Base-by-base conservation (phyloP, 2,113 vertebrate genomes). In the Zosterops lateralis region DNA sequence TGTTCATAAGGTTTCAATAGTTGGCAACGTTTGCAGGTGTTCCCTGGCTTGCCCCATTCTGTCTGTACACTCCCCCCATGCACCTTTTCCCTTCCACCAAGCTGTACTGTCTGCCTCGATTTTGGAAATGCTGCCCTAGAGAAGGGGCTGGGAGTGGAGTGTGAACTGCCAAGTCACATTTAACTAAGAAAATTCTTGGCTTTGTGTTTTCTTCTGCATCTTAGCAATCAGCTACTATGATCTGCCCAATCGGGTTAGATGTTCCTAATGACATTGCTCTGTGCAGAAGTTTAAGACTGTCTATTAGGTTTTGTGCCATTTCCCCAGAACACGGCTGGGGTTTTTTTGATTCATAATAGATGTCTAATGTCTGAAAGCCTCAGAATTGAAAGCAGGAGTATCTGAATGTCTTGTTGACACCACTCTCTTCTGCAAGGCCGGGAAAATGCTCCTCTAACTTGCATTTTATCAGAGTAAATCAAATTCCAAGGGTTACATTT, bases 251-350 rank as follows among this genome's bases (percentile, higher is more conserved):
- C 71, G 64, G 61, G 54, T 66, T 71, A 47, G 22, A 44, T 91
- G 54, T 10, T 91, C 31, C 81, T 79, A 77, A 66, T 85, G 85
- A 20, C 60, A 73, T 24, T 72, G 76, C 38, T 96, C 87, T 26
- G 51, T 34, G 40, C 76, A 81, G 21, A 96, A 92, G 53, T 88
- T 84, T 34, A 87, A 74, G 57, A 42, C 21, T 56, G 54, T 74
- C 65, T 86, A 87, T 57, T 79, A 76, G 24, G n/a, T 88, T 92
- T 95, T 77, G 31, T 90, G 89, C 40, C 48, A 65, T 96, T 92
- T 96, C 24, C 90, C 73, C 61, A 40, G 61, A 80, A 90, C 57
- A 25, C 47, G 68, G 20, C 4, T 21, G 3, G 25, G 76, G 81
- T 89, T 80, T 84, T 84, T 93, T 70, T 36, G 3, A 91, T 85